Conservation (phyloP, 2,888 invertebrate species). For the Netelia inedita region DNA sequence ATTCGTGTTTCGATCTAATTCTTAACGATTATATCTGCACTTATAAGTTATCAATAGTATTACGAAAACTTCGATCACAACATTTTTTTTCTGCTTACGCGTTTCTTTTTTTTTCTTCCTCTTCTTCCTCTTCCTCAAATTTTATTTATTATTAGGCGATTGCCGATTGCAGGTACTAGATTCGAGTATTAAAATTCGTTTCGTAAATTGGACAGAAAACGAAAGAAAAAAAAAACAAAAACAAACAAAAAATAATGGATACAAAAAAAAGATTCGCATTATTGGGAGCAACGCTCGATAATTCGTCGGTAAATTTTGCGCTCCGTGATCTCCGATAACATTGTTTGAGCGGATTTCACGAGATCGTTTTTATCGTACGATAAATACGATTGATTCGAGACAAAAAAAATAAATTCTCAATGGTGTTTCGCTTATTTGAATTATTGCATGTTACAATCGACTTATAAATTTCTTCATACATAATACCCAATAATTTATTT, state of each 20-base stretch:
- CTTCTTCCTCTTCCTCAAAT: not conserved
- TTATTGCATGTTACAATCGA: slow-evolving; percentile 64
- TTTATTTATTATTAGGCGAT: slow-evolving; percentile 60
- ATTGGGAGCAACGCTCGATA: slow-evolving; percentile 42
- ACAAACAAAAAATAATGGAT: slow-evolving; percentile 41
- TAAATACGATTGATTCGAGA: not conserved
- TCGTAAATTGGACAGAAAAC: slow-evolving; percentile 37
- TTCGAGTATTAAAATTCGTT: slow-evolving; percentile 68
- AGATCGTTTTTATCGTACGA: not conserved
- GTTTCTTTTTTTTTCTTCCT: slow-evolving; percentile 21
- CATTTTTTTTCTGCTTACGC: slow-evolving; percentile 21
- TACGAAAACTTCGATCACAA: slow-evolving; percentile 69
- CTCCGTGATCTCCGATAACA: slow-evolving; percentile 36
- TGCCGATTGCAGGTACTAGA: slow-evolving; percentile 77
- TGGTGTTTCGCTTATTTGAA: slow-evolving; percentile 39
- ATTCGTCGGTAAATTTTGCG: slow-evolving; percentile 35
- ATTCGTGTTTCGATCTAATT: not conserved
- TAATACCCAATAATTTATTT: slow-evolving; percentile 80
- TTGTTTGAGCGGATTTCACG: slow-evolving; percentile 49
- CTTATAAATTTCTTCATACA: slow-evolving; percentile 55
- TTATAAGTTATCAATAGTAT: slow-evolving; percentile 70
- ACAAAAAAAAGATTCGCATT: slow-evolving; percentile 66
- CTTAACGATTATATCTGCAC: slow-evolving; percentile 70
- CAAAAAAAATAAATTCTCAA: slow-evolving; percentile 33
- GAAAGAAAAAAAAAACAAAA: slow-evolving; percentile 47